Conservation (phyloP, 1,140 invertebrate genomes). For the Drosophila grimshawi region DNA sequence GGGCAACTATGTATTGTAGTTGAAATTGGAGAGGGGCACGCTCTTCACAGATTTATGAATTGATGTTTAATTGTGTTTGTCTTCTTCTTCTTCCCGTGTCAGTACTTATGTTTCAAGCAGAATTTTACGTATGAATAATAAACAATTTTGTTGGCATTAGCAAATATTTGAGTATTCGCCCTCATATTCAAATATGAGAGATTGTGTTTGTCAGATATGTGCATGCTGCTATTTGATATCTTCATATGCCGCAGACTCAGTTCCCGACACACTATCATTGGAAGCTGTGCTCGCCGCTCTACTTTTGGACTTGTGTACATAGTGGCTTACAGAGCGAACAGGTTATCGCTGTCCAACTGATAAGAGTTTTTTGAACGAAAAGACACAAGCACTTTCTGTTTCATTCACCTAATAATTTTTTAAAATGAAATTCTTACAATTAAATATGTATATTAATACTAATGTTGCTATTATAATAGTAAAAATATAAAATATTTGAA, state of each 20-base stretch:
- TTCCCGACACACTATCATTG: conserved; percentile 35
- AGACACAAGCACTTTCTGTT: conserved; percentile 58
- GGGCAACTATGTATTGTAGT: conserved; percentile 24
- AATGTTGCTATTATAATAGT: too few relatives aligned
- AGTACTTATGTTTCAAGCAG: conserved; percentile 22
- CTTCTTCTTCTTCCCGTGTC: not conserved
- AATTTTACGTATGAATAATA: conserved; percentile 2
- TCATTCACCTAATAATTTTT: conserved; percentile 41
- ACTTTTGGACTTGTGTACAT: conserved; percentile 49
- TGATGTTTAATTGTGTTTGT: conserved; percentile 33
- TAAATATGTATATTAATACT: too few relatives aligned
- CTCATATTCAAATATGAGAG: not conserved
- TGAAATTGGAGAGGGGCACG: conserved; percentile 16
- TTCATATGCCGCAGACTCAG: not conserved
- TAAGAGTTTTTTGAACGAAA: conserved; percentile 69
- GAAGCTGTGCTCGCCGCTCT: conserved; percentile 59
- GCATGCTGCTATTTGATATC: conserved; percentile 16
- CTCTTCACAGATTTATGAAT: conserved; percentile 34
- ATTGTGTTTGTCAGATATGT: conserved; percentile 8
- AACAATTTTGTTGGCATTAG: not conserved
- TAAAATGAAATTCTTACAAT: not conserved
- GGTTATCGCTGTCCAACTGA: conserved; percentile 69
- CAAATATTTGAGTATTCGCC: conserved; percentile 8
- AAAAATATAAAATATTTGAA: too few relatives aligned
- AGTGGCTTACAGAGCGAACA: conserved; percentile 61